Base-by-base conservation (phyloP, 2,888 invertebrate genomes). In the Lasius fuliginosus region DNA sequence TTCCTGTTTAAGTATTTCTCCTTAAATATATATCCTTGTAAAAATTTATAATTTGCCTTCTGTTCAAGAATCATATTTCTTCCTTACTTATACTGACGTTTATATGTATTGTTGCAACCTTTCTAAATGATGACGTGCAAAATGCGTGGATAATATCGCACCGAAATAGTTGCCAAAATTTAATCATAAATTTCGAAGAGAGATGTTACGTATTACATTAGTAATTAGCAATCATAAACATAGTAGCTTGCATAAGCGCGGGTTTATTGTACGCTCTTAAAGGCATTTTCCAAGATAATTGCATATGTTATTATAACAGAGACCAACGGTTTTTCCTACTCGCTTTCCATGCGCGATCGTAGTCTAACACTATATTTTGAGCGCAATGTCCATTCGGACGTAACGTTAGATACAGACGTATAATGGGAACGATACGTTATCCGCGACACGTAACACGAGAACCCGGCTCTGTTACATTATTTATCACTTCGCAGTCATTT, bases 401-500 rank as follows among this genome's bases (percentile, higher is more conserved):
- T 84, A 85, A 87, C 87, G 89, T 87, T 89, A 87, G 79, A 76
- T 87, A 89, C 82, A 88, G 73, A 86, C 87, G 85, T 86, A 90
- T 91, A 92, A 91, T 91, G 92, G 90, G 87, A 88, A 87, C 90
- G 89, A 91, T 92, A 92, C 91, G 89, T 92, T 91, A 88, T 86
- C 90, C 87, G 86, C 89, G 91, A 91, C 90, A 86, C 88, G 92
- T 91, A 90, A 91, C 90, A 90, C 89, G 90, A 90, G 88, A 86
- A 67, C 86, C 77, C 82, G 85, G 87, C 90, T 89, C 87, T 88
- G 89, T 91, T 91, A 91, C 89, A 91, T 92, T 92, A 92, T 92
- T 91, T 92, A 91, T 91, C 90, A 88, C 89, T 90, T 88, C 89
- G 86, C 82, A 84, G 90, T 90, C 90, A 88, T 92, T 91, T 90